A percentile compares a stretch with the other conserved stretches of the same genome.
These are phyloP conservation scores for Ambastaia sidthimunki DNA, from an alignment of 2,797 vertebrate genomes.

Conservation along the genomic window DNA sequence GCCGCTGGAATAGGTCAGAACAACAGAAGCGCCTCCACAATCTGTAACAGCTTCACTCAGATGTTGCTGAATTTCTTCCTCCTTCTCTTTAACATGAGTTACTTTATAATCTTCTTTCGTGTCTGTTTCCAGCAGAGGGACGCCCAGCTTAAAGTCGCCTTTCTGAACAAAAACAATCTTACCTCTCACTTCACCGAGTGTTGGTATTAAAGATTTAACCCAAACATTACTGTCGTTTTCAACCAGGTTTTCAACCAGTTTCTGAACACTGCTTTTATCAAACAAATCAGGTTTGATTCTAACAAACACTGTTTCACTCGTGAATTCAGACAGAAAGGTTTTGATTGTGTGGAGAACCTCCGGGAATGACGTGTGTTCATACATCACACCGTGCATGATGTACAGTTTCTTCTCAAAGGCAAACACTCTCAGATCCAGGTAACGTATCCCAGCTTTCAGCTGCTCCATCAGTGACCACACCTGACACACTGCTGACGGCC, in stretches of 20 bases:
- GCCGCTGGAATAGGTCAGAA: conserved; percentile 65
- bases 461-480: conserved; percentile 62
- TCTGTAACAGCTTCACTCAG: conserved; percentile 53
- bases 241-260: conserved; percentile 57
- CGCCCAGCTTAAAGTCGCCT: conserved; percentile 62
- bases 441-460: conserved; percentile 70
- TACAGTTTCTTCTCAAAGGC: conserved; percentile 54
- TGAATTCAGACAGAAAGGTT: conserved; percentile 61
- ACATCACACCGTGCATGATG: conserved; percentile 60
- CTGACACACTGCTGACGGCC: conserved; percentile 60
- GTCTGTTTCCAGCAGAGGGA: conserved; percentile 59
- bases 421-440: conserved; percentile 69
- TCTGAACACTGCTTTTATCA: conserved; percentile 50
- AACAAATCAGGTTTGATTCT: conserved; percentile 57
- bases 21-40: conserved; percentile 46
- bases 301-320: conserved; percentile 60
- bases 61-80: conserved; percentile 52
- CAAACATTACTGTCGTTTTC: conserved; percentile 52
- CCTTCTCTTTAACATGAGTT: conserved; percentile 59
- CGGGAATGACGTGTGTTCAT: conserved; percentile 57
- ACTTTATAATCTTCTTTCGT: conserved; percentile 55
- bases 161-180: conserved; percentile 70
- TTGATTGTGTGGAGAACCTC: conserved; percentile 58
- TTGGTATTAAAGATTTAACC: conserved; percentile 61
- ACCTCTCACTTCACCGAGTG: conserved; percentile 64